These are phyloP conservation scores for Synergus laeviventris DNA, from an alignment of 2,888 invertebrate species.

Conservation along the genomic window DNA sequence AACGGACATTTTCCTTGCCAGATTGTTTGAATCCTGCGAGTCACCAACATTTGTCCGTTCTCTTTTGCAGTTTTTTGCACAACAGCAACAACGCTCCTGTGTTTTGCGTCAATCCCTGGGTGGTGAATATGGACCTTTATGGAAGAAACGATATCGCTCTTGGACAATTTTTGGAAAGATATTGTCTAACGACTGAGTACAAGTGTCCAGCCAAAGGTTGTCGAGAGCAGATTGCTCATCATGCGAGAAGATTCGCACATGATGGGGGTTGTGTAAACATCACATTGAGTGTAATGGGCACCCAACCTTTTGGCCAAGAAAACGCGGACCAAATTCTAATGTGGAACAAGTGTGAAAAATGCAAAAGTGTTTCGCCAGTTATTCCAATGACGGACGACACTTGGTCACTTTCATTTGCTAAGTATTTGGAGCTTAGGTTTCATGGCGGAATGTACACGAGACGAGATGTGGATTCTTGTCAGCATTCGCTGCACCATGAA, in stretches of 20 bases:
- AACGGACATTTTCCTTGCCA: slow-evolving; percentile 52
- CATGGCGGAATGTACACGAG: slow-evolving; percentile 85
- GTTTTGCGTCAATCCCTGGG: slow-evolving; percentile 94
- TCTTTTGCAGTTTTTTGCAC: slow-evolving; percentile 92
- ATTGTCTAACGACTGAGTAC: slow-evolving; percentile 92
- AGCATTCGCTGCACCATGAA: slow-evolving; percentile 90
- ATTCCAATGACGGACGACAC: slow-evolving; percentile 87
- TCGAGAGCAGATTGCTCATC: slow-evolving; percentile 76
- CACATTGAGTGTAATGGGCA: slow-evolving; percentile 77
- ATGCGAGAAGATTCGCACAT: slow-evolving; percentile 85
- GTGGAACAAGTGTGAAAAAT: slow-evolving; percentile 89
- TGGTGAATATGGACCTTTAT: slow-evolving; percentile 96
- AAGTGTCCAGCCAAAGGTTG: slow-evolving; percentile 82
- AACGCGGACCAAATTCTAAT: slow-evolving; percentile 81
- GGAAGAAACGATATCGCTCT: slow-evolving; percentile 96
- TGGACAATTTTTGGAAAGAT: slow-evolving; percentile 94
- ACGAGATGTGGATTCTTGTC: slow-evolving; percentile 79
- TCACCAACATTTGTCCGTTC: slow-evolving; percentile 91
- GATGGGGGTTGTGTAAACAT: slow-evolving; percentile 92
- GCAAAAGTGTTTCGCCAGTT: slow-evolving; percentile 83
- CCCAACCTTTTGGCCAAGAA: slow-evolving; percentile 76
- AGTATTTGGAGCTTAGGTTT: slow-evolving; percentile 91
- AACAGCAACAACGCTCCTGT: slow-evolving; percentile 84
- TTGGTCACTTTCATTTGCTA: slow-evolving; percentile 92
- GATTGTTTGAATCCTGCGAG: slow-evolving; percentile 89